Base-by-base conservation (phyloP, 1,140 invertebrate species). In the Lineus longissimus region DNA sequence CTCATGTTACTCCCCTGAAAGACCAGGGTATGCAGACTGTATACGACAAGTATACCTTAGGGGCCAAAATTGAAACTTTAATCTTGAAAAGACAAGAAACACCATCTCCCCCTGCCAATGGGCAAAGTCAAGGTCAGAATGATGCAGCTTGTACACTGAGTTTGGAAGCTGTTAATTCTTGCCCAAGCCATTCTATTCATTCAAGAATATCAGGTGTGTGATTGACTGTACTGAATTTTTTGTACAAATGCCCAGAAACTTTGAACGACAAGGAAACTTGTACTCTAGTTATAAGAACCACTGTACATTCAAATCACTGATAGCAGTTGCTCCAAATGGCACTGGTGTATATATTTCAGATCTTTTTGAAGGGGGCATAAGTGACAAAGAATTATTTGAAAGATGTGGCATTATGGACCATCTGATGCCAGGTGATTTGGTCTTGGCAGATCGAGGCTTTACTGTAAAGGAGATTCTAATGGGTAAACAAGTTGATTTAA, bases 361-460 rank as follows among this genome's bases (percentile, higher is more conserved):
- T 31, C 33, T 58, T 17, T 63, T 40, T 63, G 51, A 63, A 40
- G 55, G 55, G 1, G 55, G 25, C 1, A 58, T 63, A 6, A 58
- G 54, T 58, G 55, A 60, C 40, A 29, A 36, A 17, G 29, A 63
- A 2, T 31, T 63, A 2, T 57, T 61, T 63, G 55, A 57, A 57
- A 57, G 55, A 63, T 59, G 57, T 63, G 64, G 61, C 22, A 43
- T 66, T 9, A 47, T 70, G 22, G 55, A 66, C 27, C 54, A 64
- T 19, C 31, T 68, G 25, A 19, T 63, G 2, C 57, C 65, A 29
- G 54, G 61, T 22, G 63, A 66, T 51, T 25, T 68, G 19, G 61
- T 70, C 47, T 33, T 70, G 19, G 69, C 51, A 27, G 64, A 68
- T 27, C 60, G 64, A 22, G 67, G 64, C 27, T 70, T 66, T 36